phyloP scores from a whole-genome alignment of 2,797 vertebrate genomes.

The Eleutherodactylus coqui region DNA sequence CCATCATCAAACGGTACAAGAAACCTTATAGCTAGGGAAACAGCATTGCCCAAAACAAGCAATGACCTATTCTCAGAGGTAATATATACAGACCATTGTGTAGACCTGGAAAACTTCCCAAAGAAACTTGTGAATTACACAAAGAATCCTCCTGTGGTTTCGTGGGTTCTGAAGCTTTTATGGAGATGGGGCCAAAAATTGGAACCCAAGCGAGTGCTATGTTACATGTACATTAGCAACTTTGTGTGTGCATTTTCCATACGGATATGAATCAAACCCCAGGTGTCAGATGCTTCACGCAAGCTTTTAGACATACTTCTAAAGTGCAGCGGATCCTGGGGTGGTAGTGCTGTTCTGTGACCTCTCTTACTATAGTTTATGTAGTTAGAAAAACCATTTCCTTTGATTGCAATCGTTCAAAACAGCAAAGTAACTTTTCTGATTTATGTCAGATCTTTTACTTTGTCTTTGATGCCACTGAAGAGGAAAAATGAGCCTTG shows the following conservation, averaged over 20 bases:
- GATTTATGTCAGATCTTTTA: constrained; percentile 85
- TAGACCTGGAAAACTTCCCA: neutral
- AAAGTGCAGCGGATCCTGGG: constrained; percentile 85
- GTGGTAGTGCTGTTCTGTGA: constrained; percentile 84
- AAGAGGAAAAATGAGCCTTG: constrained; percentile 78
- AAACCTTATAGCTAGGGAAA: neutral
- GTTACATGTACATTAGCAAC: constrained; percentile 59
- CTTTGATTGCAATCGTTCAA: constrained; percentile 87
- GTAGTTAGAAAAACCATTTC: constrained; percentile 87
- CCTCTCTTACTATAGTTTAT: constrained; percentile 79
- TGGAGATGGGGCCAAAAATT: neutral
- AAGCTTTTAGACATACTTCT: constrained; percentile 87
- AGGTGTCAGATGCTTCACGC: constrained; percentile 72
- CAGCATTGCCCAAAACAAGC: neutral
- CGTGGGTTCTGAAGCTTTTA: constrained; percentile 23
- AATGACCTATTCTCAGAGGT: neutral
- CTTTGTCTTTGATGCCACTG: constrained; percentile 82
- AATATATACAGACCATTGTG: neutral
- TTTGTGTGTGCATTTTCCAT: constrained; percentile 57
- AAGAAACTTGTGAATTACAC: neutral
- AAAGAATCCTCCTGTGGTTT: neutral
- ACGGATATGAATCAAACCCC: constrained; percentile 54
- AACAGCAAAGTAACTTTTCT: constrained; percentile 84
- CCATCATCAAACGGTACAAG: neutral
- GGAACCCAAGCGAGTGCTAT: constrained; percentile 38